Evolutionary conservation across 2,113 vertebrate species (phyloP).

Genomic region (Garra rufa): DNA sequence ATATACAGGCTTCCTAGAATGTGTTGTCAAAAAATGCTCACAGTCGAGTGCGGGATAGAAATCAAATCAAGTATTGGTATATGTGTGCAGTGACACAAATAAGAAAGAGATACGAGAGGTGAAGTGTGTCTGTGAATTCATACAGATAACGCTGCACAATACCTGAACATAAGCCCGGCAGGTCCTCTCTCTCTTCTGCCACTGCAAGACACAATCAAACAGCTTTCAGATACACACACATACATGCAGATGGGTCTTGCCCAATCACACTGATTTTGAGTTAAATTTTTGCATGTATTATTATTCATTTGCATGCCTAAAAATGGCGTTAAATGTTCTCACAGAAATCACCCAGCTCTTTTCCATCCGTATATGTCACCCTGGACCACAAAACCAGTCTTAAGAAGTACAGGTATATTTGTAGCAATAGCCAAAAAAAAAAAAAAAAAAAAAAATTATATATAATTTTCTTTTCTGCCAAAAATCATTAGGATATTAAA

Average conservation of each 20-base stretch:
- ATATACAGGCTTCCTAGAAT: neutral
- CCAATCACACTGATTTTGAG: neutral
- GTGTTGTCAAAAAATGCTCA: neutral
- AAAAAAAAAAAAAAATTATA: too few relatives aligned
- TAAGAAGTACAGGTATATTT: too few relatives aligned
- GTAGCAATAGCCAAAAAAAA: too few relatives aligned
- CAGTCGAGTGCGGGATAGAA: neutral
- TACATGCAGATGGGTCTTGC: neutral
- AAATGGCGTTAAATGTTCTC: neutral
- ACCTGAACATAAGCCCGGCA: slow-evolving; percentile 95
- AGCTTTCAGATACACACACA: slow-evolving; percentile 31
- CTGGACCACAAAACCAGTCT: too few relatives aligned
- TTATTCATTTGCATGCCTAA: neutral
- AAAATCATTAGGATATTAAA: too few relatives aligned
- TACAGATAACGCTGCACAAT: slow-evolving; percentile 49
- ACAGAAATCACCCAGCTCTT: neutral
- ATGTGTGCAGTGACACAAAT: neutral
- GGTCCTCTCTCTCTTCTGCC: slow-evolving; percentile 90
- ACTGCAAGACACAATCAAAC: slow-evolving; percentile 72
- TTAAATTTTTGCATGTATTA: neutral
- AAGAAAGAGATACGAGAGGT: slow-evolving; percentile 48
- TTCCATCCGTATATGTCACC: too few relatives aligned
- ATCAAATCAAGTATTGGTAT: neutral
- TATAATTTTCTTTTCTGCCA: too few relatives aligned
- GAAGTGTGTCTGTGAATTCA: neutral